Evolutionary conservation across 2,888 invertebrate genomes (phyloP), one percentile per base, ranked within the genome.

Genomic region (Agrotis ipsilon): DNA sequence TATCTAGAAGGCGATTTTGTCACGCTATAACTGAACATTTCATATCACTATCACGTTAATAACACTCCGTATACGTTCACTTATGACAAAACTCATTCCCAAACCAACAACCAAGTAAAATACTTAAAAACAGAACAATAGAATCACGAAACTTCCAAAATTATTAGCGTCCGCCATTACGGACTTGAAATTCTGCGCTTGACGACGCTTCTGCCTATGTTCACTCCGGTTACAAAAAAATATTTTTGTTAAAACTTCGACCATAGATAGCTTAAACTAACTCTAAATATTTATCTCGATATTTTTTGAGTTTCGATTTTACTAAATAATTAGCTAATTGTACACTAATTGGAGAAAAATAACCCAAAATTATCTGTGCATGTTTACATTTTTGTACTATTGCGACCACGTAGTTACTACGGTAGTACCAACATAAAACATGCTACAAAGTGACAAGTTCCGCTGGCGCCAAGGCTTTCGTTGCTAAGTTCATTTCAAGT

Each of bases 1-100:
- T 96, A 96, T 97, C 97, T 95, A 93, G 93, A 92, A 91, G 91
- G 91, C 93, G 94, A 96, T 97, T 97, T 94, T 94, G 95, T 96
- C 95, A 95, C 94, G 92, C 90, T 93, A 92, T 92, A 94, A 92
- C 91, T 88, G 90, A 93, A 92, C 94, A 94, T 96, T 94, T 95
- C 94, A 94, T 94, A 93, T 89, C 95, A 96, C 95, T 93, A 88
- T 90, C 94, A 94, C 94, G 91, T 91, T 91, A 89, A 86, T 87
- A 89, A 90, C 94, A 94, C 94, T 92, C 86, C 87, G 85, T 87
- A 89, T 90, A 87, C 83, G 84, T 93, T 89, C 94, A 94, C 94
- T 90, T 85, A 83, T 84, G 87, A 86, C 85, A 90, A 92, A 91
- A 92, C 93, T 93, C 94, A 95, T 95, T 90, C 91, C 93, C 89